Conservation (phyloP, 2,888 invertebrate species). For the Hymenopus coronatus region DNA sequence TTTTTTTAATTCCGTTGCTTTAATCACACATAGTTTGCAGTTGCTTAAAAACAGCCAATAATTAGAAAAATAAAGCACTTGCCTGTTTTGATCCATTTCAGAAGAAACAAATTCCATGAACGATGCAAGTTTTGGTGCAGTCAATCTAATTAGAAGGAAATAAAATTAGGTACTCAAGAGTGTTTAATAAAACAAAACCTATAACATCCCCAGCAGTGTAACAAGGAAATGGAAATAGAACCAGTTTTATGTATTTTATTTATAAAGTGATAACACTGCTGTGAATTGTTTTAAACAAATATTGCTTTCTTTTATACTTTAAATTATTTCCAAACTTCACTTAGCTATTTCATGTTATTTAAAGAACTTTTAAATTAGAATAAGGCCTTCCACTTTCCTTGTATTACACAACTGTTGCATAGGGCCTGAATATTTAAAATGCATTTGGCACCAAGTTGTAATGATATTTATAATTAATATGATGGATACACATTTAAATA, state of each 20-base stretch:
- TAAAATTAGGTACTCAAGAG: conserved; percentile 17
- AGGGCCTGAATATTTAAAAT: background rate
- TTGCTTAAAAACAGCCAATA: background rate
- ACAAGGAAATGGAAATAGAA: background rate
- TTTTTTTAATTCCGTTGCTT: background rate
- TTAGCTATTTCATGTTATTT: too few species aligned
- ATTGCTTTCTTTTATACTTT: too few species aligned
- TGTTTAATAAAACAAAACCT: background rate
- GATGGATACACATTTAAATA: too few species aligned
- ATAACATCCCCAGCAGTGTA: background rate
- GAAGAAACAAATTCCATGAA: conserved; percentile 42
- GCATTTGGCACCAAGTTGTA: too few species aligned
- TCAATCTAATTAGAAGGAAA: conserved; percentile 38
- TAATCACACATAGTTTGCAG: background rate
- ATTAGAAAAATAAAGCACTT: conserved; percentile 32
- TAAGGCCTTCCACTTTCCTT: background rate
- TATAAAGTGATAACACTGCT: too few species aligned
- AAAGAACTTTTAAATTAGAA: background rate
- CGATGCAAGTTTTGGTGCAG: conserved; percentile 42
- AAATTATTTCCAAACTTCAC: too few species aligned
- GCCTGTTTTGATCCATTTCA: conserved; percentile 41
- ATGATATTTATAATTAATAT: too few species aligned
- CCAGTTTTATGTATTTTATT: too few species aligned
- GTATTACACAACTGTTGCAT: background rate
- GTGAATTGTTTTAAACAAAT: too few species aligned